phyloP scores from a whole-genome alignment of 2,888 invertebrate species.

The Phyllotreta cruciferae region DNA sequence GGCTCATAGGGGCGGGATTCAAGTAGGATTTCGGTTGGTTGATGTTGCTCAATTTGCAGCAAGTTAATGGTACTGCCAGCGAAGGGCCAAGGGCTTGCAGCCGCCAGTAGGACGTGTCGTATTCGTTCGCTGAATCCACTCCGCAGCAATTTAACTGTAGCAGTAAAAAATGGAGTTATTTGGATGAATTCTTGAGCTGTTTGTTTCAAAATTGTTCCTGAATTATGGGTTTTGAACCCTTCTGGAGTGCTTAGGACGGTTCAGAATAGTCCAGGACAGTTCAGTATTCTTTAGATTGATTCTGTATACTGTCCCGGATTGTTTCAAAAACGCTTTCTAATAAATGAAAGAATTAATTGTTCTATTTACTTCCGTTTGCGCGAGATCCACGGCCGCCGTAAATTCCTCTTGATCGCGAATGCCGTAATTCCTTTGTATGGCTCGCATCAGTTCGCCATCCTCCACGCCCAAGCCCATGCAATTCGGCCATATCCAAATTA shows the following conservation, averaged over 20 bases:
- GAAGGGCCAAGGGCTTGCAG: slow-evolving; percentile 74
- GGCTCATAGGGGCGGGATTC: slow-evolving; percentile 78
- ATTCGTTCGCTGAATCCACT: slow-evolving; percentile 78
- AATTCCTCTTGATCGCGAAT: slow-evolving; percentile 77
- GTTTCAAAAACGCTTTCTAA: background rate
- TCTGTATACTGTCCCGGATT: no score
- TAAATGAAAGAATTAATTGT: background rate
- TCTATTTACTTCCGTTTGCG: slow-evolving; percentile 67
- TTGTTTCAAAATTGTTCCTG: background rate
- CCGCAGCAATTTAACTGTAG: slow-evolving; percentile 81
- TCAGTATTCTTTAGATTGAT: no score
- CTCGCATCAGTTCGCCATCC: slow-evolving; percentile 71
- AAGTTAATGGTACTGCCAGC: slow-evolving; percentile 56
- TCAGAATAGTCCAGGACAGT: no score
- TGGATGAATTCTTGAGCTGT: background rate
- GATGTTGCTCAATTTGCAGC: slow-evolving; percentile 69
- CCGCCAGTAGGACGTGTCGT: slow-evolving; percentile 82
- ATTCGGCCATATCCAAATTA: slow-evolving; percentile 79
- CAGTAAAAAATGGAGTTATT: slow-evolving; percentile 10
- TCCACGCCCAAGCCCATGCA: slow-evolving; percentile 76
- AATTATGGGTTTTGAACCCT: no score
- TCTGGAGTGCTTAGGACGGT: no score
- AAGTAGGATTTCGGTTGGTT: slow-evolving; percentile 68
- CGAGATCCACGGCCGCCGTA: slow-evolving; percentile 81
- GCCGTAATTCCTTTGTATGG: slow-evolving; percentile 78